Percentiles rank a stretch among this genome's conserved stretches.
Evolutionary conservation across 2,888 invertebrate genomes (phyloP).

Genomic region (Brenthis ino): DNA sequence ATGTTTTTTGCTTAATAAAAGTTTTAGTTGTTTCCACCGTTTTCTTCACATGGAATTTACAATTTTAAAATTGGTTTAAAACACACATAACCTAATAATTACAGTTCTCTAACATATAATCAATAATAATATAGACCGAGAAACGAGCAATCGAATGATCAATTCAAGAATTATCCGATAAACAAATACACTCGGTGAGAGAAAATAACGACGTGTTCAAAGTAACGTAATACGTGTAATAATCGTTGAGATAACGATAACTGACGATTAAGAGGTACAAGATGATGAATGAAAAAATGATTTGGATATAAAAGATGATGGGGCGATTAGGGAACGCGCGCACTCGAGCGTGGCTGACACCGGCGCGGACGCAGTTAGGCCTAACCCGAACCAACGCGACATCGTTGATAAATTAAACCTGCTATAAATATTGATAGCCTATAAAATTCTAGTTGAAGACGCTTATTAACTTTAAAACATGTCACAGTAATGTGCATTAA

Average conservation of each 20-base stretch:
- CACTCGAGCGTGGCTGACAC: conserved; percentile 61
- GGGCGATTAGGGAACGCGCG: conserved; percentile 66
- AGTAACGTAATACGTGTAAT: conserved; percentile 77
- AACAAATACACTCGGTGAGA: conserved; percentile 68
- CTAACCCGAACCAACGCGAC: conserved; percentile 66
- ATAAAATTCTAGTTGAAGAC: conserved; percentile 51
- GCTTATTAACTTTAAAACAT: conserved; percentile 31
- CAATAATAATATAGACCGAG: conserved; percentile 70
- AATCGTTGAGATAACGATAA: conserved; percentile 71
- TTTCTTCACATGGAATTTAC: conserved; percentile 47
- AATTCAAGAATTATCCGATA: conserved; percentile 64
- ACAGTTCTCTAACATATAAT: conserved; percentile 70
- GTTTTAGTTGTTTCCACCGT: conserved; percentile 20
- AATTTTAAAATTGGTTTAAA: conserved; percentile 62
- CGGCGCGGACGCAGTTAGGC: conserved; percentile 70
- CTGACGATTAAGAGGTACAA: conserved; percentile 69
- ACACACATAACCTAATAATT: conserved; percentile 64
- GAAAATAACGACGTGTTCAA: conserved; percentile 68
- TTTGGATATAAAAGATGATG: conserved; percentile 72
- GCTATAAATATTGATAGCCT: conserved; percentile 56
- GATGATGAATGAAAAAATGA: conserved; percentile 78
- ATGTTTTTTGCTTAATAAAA: neutral
- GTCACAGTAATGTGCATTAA: conserved; percentile 27
- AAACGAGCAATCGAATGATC: conserved; percentile 58
- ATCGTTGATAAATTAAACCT: conserved; percentile 66